Evolutionary conservation across 2,797 vertebrate species (phyloP), one percentile per base, ranked within the genome.

Genomic region (Taenioides sp.): DNA sequence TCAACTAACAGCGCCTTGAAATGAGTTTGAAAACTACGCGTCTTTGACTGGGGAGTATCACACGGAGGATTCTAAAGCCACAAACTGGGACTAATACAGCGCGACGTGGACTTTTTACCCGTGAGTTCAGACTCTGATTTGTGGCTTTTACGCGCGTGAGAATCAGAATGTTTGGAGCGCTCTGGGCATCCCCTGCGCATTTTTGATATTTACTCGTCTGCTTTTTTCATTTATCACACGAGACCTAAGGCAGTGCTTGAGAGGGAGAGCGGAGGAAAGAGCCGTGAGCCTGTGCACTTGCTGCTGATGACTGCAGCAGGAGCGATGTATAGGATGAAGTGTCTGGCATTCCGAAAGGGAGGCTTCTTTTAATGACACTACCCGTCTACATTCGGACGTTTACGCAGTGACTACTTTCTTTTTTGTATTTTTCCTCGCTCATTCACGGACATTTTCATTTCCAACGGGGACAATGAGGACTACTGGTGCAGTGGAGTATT

Each of bases 401-500:
- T 23, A 54, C 54, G 28, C 40, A 74, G 77, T 84, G 73, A 82
- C 74, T 67, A 22, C 28, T 25, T n/a, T 43, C 64, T 65, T 66
- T 57, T 71, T 27, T 62, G 43, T 7, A 37, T 11, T 54, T 70
- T 73, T 69, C 70, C 54, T 64, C n/a, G 34, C 75, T 66, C 74
- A 58, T 23, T 76, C 80, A 69, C 84, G 77, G 85, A 85, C 79
- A 71, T 81, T 78, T 80, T 20, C 12, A 18, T 62, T 61, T 75
- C 43, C 73, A 40, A 61, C 52, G 79, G 69, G 80, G 90, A 91
- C 90, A 80, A 95, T 95, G 94, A 94, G 94, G 93, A 95, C 92
- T 93, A 90, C 86, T 84, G 90, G 86, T 71, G 91, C 92, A 87
- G 91, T 94, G 93, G 93, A 95, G 93, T 95, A 92, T 87, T 90